These are phyloP conservation scores for Chironomus tentans DNA, from an alignment of 2,888 invertebrate genomes.

Conservation along the genomic window DNA sequence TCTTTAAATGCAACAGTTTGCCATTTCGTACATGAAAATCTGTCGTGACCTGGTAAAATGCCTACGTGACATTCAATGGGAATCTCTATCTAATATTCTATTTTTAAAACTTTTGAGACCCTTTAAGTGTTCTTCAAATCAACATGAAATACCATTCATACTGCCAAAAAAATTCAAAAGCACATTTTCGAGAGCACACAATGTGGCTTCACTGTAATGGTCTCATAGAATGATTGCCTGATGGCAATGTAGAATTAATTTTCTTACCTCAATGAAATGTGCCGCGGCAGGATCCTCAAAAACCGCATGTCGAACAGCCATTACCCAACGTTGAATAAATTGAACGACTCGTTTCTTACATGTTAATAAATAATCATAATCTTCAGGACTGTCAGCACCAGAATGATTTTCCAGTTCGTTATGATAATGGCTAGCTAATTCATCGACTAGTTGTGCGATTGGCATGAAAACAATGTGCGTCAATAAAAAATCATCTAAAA, in stretches of 20 bases:
- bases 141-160: too few relatives aligned
- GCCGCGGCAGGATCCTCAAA: conserved; percentile 62
- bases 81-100: too few relatives aligned
- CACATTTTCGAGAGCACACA: too few relatives aligned
- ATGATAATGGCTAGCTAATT: conserved; percentile 60
- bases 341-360: conserved; percentile 67
- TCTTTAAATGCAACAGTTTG: too few relatives aligned
- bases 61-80: too few relatives aligned
- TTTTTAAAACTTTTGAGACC: too few relatives aligned
- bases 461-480: conserved; percentile 79
- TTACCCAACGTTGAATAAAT: conserved; percentile 69
- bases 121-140: too few relatives aligned
- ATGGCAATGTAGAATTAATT: neutral
- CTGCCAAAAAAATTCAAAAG: too few relatives aligned
- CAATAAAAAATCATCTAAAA: conserved; percentile 72
- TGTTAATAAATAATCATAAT: conserved; percentile 55
- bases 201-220: too few relatives aligned
- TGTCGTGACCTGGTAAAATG: too few relatives aligned
- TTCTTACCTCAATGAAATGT: conserved; percentile 58
- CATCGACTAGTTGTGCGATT: conserved; percentile 60
- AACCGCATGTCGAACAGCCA: conserved; percentile 61
- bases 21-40: too few relatives aligned
- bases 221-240: neutral
- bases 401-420: conserved; percentile 39
- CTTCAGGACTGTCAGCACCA: conserved; percentile 47